phyloP scores from a whole-genome alignment of 1,140 invertebrate genomes.

The Drosophila fuyamai region DNA sequence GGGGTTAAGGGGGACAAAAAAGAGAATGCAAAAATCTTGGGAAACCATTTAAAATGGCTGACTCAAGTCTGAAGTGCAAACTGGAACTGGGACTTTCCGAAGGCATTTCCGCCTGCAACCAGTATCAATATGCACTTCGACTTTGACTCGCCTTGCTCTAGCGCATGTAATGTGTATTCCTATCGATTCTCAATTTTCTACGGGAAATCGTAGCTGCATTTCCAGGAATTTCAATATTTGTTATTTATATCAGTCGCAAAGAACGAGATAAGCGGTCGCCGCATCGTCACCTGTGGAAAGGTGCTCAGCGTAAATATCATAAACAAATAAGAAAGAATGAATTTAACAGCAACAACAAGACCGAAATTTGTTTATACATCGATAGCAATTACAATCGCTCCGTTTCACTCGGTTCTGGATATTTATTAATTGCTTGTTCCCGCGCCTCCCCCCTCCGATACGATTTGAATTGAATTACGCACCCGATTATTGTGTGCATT shows the following conservation, averaged over 20 bases:
- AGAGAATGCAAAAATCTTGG: conserved; percentile 40
- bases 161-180: conserved; percentile 20
- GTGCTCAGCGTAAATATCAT: conserved; percentile 45
- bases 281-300: conserved; percentile 41
- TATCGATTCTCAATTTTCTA: conserved; percentile 32
- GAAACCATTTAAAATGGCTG: conserved; percentile 21
- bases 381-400: conserved; percentile 49
- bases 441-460: conserved; percentile 8
- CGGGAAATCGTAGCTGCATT: conserved; percentile 22
- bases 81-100: conserved; percentile 5
- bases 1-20: background rate
- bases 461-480: conserved; percentile 55
- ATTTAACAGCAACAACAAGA: conserved; percentile 11
- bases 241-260: conserved; percentile 44
- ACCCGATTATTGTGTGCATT: conserved; percentile 50
- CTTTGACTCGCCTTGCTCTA: conserved; percentile 17
- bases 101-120: conserved; percentile 16
- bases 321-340: conserved; percentile 38
- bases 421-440: conserved; percentile 51
- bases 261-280: conserved; percentile 32
- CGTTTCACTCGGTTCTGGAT: conserved; percentile 32
- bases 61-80: conserved; percentile 2
- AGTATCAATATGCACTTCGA: conserved; percentile 28
- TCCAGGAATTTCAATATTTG: conserved; percentile 51
- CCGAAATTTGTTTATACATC: conserved; percentile 46